Conservation (phyloP, 2,797 vertebrate genomes). For the Peromyscus nudipes region DNA sequence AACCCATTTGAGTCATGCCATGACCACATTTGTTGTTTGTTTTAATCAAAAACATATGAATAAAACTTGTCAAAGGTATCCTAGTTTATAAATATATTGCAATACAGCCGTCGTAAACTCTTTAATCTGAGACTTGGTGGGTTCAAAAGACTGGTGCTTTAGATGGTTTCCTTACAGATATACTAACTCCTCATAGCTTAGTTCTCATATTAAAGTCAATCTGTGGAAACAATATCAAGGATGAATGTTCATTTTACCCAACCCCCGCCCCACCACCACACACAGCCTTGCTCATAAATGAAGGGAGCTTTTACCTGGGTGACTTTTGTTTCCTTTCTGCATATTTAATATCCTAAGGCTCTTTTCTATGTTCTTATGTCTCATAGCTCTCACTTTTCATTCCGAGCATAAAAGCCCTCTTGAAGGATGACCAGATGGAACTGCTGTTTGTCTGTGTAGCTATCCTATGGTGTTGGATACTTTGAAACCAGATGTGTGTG, state of each 20-base stretch:
- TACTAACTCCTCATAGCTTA: not conserved
- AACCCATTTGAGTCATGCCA: not conserved
- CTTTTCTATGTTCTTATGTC: not conserved
- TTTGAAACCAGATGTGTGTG: not conserved
- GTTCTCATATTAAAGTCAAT: not conserved
- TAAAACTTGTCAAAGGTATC: conserved; percentile 16
- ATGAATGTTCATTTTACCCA: not conserved
- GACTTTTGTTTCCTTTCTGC: conserved; percentile 26
- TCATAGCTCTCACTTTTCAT: not conserved
- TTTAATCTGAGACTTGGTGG: not conserved
- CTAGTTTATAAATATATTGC: conserved; percentile 17
- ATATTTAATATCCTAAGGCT: not conserved
- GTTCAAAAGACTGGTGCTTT: not conserved
- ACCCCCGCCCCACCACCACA: not conserved
- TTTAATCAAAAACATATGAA: not conserved
- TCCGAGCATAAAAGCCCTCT: not conserved
- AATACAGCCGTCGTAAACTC: not conserved
- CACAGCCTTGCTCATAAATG: not conserved
- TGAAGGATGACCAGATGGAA: not conserved
- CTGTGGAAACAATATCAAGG: conserved; percentile 1
- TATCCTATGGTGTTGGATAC: not conserved
- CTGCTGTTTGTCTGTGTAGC: not conserved
- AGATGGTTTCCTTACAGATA: not conserved
- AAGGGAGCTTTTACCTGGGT: not conserved
- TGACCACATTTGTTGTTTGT: not conserved